Percentiles rank a stretch among this genome's conserved stretches.
phyloP scores from a whole-genome alignment of 92 coral and sea anemone genomes.

The Pocillopora grandis region DNA sequence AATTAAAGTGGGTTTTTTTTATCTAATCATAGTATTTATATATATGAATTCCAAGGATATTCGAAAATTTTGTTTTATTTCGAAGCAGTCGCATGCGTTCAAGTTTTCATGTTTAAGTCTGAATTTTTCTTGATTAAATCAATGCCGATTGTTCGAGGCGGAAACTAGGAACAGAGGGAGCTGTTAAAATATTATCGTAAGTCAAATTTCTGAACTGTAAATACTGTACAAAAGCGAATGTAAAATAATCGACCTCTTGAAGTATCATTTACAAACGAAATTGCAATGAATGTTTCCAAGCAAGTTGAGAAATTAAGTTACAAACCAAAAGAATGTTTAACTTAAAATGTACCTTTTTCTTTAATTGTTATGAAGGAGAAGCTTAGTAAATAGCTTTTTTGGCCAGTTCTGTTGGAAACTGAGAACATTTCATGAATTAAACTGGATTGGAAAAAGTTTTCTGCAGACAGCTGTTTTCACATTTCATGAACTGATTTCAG shows the following conservation, averaged over 20 bases:
- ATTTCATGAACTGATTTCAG: not conserved
- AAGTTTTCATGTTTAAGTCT: not conserved
- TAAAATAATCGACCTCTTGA: not conserved
- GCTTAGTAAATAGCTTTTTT: not conserved
- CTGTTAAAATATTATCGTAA: not conserved
- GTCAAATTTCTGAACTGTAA: slow-evolving; percentile 22
- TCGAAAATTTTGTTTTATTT: not conserved
- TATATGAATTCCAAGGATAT: not conserved
- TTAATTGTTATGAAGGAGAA: not conserved
- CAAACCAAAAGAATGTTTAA: not conserved
- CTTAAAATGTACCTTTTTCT: not conserved
- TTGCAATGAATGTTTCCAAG: slow-evolving; percentile 10
- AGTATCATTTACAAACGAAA: slow-evolving; percentile 13
- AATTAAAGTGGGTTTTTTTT: not conserved
- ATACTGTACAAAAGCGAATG: slow-evolving; percentile 25
- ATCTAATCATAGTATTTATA: not conserved
- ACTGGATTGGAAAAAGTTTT: not conserved
- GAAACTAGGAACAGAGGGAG: not conserved
- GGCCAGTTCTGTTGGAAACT: not conserved
- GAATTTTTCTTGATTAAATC: not conserved
- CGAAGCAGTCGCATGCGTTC: not conserved
- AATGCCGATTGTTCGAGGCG: not conserved
- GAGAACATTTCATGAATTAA: not conserved
- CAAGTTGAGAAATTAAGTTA: not conserved
- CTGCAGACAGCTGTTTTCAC: not conserved